Evolutionary conservation across 2,113 vertebrate species (phyloP).

Genomic region (Taurulus bubalis): DNA sequence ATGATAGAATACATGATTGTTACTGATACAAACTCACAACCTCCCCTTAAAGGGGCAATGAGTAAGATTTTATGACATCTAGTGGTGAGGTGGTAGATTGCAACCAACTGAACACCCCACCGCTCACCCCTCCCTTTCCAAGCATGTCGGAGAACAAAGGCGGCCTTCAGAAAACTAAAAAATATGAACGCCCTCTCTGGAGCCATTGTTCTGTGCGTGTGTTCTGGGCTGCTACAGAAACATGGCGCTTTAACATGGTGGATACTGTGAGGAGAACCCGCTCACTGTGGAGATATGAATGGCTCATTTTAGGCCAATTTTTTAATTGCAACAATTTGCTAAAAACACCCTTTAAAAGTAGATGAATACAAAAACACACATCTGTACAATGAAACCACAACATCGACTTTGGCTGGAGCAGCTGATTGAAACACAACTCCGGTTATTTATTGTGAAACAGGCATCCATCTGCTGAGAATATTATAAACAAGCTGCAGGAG

Average conservation of each 20-base stretch:
- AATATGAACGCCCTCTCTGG: no score
- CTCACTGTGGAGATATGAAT: background rate
- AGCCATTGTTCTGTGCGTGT: no score
- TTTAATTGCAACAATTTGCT: background rate
- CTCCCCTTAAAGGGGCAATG: no score
- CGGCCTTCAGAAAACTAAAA: no score
- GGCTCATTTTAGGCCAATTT: background rate
- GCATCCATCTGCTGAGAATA: conserved; percentile 13
- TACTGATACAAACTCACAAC: background rate
- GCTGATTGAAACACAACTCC: conserved; percentile 12
- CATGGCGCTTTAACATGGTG: no score
- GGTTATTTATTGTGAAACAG: conserved; percentile 16
- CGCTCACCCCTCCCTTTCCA: no score
- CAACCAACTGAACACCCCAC: no score
- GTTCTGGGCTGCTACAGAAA: no score
- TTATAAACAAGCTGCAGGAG: conserved; percentile 20
- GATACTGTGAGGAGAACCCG: background rate
- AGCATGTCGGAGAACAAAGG: no score
- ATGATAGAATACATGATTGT: background rate
- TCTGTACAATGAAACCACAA: no score
- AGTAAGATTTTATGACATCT: no score
- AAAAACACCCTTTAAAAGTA: background rate
- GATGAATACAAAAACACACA: background rate
- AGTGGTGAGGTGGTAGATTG: no score
- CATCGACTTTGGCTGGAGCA: conserved; percentile 12